Base-by-base conservation (phyloP, 53 echinoderm and acorn worm species). In the Apostichopus leukothele region DNA sequence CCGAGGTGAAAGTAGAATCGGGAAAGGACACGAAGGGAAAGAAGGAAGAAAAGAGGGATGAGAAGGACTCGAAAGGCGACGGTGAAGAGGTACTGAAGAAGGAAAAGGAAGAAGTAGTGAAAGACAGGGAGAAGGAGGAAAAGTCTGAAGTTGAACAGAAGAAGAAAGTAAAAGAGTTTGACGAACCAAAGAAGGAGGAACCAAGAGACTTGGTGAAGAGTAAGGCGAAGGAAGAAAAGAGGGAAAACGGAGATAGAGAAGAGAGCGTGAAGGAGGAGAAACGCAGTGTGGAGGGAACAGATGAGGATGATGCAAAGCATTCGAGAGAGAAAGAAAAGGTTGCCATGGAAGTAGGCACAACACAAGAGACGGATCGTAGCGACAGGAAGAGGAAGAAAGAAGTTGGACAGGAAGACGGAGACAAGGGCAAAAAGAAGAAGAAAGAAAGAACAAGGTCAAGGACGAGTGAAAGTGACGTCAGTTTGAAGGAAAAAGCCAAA, bases 151-250 rank as follows among this genome's bases (percentile, higher is more conserved):
- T 16, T 86, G 77, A 73, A 53, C 89, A 54, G 52, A 87, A 39
- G 88, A 91, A 67, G 75, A 74, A 77, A 81, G 87, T 20, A 87
- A 90, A 79, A 7, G 67, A 53, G 71, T 57, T 27, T 76, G 76
- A 63, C 73, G 84, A 89, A 18, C 67, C 21, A 73, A 89, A 55
- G 73, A 89, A 26, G 90, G 57, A 86, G 52, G 19, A 73, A 57
- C 60, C 53, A 52, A 51, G 66, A 50, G 86, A 86, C 88, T 77
- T 19, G 88, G 90, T 83, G 88, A 90, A 61, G 89, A 90, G 75
- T 63, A 67, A 88, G 55, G 60, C 50, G 67, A 55, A 19, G 76
- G 55, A 10, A 59, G 53, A n/a, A 23, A 66, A 12, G 54, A 73
- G 76, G 13, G n/a, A 53, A 88, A 52, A n/a, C 25, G 12, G 57